Evolutionary conservation across 2,888 invertebrate species (phyloP).

Genomic region (Chrysotoxum bicinctum): DNA sequence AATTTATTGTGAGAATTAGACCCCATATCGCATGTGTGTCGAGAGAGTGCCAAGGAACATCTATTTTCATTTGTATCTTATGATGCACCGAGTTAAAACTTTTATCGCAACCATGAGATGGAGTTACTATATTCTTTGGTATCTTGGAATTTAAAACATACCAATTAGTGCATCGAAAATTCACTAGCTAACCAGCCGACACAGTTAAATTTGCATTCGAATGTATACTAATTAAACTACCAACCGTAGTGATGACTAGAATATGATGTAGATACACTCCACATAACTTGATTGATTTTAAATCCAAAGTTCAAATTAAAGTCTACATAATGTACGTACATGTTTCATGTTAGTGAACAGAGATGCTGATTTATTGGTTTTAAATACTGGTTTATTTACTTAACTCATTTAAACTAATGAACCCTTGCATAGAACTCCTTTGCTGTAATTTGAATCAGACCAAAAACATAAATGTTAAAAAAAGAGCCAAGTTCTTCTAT

Average conservation of each 20-base stretch:
- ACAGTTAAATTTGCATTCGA: background rate
- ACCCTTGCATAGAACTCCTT: too few relatives aligned
- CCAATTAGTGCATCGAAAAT: background rate
- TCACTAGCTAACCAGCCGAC: background rate
- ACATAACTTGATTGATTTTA: background rate
- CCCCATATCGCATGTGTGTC: background rate
- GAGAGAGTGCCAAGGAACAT: background rate
- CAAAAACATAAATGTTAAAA: too few relatives aligned
- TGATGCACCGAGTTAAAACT: background rate
- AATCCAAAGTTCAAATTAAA: too few relatives aligned
- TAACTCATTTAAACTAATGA: too few relatives aligned
- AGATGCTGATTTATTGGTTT: too few relatives aligned
- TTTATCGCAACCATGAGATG: background rate
- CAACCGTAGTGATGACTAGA: background rate
- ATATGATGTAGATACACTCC: background rate
- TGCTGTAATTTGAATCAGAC: too few relatives aligned
- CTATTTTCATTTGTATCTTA: background rate
- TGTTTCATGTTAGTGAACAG: too few relatives aligned
- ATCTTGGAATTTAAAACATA: background rate
- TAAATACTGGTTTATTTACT: too few relatives aligned
- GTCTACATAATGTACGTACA: too few relatives aligned
- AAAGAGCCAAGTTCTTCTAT: too few relatives aligned
- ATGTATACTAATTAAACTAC: background rate
- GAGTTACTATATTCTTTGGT: too few relatives aligned
- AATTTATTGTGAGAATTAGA: conserved; percentile 7